Percentiles rank a stretch among this genome's conserved stretches.
Evolutionary conservation across 2,113 vertebrate genomes (phyloP).

Genomic region (Brienomyrus longianalis): DNA sequence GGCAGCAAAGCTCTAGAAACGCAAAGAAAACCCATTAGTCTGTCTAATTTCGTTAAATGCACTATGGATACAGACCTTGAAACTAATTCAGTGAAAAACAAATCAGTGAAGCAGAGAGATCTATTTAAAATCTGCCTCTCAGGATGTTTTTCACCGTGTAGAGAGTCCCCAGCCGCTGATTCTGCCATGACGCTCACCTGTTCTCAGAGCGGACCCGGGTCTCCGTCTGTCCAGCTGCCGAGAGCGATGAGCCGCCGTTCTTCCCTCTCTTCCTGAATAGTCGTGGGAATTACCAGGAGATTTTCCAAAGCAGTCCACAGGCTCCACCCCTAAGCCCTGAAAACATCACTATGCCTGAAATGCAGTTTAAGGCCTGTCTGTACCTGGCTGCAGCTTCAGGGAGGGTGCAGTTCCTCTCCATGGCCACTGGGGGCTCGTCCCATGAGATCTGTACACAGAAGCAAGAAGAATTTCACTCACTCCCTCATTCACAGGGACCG

Average conservation of each 20-base stretch:
- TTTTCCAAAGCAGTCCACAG: background rate
- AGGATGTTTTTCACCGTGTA: background rate
- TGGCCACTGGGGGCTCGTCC: constrained; percentile 59
- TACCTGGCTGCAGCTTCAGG: constrained; percentile 75
- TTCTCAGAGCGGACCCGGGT: constrained; percentile 32
- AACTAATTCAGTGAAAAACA: background rate
- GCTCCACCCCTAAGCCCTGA: background rate
- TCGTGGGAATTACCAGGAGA: background rate
- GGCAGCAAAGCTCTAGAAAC: constrained; percentile 41
- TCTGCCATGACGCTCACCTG: constrained; percentile 40
- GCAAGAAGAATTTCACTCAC: background rate
- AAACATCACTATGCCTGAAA: background rate
- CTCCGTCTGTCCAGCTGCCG: constrained; percentile 40
- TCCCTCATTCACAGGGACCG: background rate
- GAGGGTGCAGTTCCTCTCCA: constrained; percentile 67
- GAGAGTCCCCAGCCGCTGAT: background rate
- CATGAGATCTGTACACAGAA: constrained; percentile 52
- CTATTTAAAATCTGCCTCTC: background rate
- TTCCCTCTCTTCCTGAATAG: constrained; percentile 47
- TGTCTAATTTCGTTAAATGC: background rate
- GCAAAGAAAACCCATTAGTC: background rate
- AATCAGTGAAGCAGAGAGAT: background rate
- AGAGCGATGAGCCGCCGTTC: constrained; percentile 52
- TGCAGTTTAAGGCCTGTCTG: background rate
- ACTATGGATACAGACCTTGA: background rate